Evolutionary conservation across 1,140 invertebrate species (phyloP), one percentile per base, ranked within the genome.

Genomic region (Trinorchestia longiramus): DNA sequence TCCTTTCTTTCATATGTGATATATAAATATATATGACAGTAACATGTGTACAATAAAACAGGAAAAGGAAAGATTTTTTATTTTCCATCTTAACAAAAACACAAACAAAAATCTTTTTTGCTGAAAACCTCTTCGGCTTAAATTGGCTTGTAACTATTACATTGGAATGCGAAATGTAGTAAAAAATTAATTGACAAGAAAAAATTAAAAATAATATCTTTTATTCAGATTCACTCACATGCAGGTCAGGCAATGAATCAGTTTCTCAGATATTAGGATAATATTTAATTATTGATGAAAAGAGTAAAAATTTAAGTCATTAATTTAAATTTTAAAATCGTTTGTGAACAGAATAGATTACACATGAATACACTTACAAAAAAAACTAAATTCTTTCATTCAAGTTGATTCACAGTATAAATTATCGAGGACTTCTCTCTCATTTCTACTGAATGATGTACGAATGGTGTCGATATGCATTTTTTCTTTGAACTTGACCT

Each of bases 11-110:
- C 92, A 43, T 45, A 17, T 94, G 92, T 94, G 92, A 94, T 94
- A 94, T 94, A 94, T 45, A 94, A 43, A 45, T 45, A 94, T 94
- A 28, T 94, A 43, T 94, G 92, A 94, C 92, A 94, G 92, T 94
- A 94, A 94, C 92, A 94, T 94, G 43, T 94, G 92, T 94, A 94
- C 92, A 94, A 94, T 44, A 94, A 94, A 94, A 94, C 92, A 94
- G 43, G 44, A 94, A 94, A 43, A 94, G 6, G n/a, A 42, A 19
- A 17, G 87, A 90, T 19, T 3, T 90, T 90, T 90, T 90, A 90
- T 90, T 90, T 42, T 19, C 4, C 43, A 36, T 41, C 43, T 42
- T 28, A 42, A 43, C 43, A 41, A 90, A 90, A 42, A 36, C 28
- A 77, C 28, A 36, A 77, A 36, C 28, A 28, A 23, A 36, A 77